phyloP scores from a whole-genome alignment of 2,888 invertebrate species.

The Cryptus viduatorius region DNA sequence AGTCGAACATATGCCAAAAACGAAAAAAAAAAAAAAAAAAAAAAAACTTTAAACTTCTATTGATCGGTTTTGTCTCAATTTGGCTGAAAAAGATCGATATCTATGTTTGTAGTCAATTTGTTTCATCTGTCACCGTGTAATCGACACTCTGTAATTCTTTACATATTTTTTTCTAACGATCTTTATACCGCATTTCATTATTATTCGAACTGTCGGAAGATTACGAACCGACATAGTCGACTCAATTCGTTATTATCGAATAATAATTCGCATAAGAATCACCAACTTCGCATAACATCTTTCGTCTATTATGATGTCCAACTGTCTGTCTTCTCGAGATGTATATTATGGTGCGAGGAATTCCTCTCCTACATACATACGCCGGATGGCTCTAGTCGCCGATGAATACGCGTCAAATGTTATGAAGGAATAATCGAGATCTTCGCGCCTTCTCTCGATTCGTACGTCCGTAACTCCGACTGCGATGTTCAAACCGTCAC shows the following conservation, averaged over 20 bases:
- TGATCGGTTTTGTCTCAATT: neutral
- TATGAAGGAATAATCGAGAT: constrained; percentile 63
- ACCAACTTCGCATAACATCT: constrained; percentile 6
- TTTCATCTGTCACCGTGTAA: neutral
- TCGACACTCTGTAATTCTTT: neutral
- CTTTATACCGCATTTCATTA: neutral
- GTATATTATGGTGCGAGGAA: constrained; percentile 46
- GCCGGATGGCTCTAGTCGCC: neutral
- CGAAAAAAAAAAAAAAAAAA: constrained; percentile 13
- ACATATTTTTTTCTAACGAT: neutral
- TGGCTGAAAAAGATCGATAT: neutral
- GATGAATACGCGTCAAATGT: constrained; percentile 24
- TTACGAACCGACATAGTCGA: neutral
- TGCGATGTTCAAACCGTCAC: constrained; percentile 59
- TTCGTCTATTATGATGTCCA: constrained; percentile 61
- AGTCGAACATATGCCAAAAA: constrained; percentile 25
- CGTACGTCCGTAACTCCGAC: neutral
- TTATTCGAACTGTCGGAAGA: neutral
- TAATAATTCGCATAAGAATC: neutral
- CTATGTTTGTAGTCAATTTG: neutral
- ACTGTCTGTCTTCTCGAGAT: constrained; percentile 42
- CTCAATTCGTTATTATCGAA: neutral
- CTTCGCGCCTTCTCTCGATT: constrained; percentile 44
- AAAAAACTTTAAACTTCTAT: neutral
- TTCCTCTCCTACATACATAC: constrained; percentile 52